Conservation (phyloP, 2,797 vertebrate genomes). For the Parauchenoglanis punctatus region DNA sequence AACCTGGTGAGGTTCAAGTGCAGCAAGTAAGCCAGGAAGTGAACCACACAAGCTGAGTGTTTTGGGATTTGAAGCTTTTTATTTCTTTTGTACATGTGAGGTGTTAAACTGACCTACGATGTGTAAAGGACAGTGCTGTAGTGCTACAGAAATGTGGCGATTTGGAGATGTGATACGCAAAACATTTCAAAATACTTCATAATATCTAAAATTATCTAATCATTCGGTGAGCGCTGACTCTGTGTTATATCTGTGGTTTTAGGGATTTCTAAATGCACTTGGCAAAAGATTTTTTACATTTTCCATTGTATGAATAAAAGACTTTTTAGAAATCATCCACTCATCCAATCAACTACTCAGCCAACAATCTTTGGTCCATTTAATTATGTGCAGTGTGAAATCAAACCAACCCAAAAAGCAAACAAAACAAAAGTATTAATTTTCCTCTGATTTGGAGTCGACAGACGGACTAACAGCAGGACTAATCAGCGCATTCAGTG, state of each 20-base stretch:
- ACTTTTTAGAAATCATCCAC: no score
- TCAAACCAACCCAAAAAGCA: neutral
- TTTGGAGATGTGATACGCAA: neutral
- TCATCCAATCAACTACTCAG: no score
- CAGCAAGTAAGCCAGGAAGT: neutral
- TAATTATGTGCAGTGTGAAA: neutral
- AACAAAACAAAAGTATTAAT: neutral
- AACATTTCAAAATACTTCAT: neutral
- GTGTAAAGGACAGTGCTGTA: neutral
- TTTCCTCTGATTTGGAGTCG: neutral
- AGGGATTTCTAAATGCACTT: no score
- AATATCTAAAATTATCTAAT: neutral
- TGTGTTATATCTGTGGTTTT: no score
- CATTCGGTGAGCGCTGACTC: no score
- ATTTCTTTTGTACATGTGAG: neutral
- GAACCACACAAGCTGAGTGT: neutral
- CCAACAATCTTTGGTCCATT: neutral
- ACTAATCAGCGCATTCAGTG: no score
- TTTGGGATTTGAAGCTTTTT: neutral
- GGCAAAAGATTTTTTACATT: no score
- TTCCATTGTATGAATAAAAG: no score
- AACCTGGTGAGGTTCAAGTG: neutral
- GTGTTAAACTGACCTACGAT: neutral
- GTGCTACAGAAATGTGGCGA: neutral
- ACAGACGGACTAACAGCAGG: neutral